Evolutionary conservation across 2,797 vertebrate genomes (phyloP), one percentile per base, ranked within the genome.

Genomic region (Acipenser ruthenus): DNA sequence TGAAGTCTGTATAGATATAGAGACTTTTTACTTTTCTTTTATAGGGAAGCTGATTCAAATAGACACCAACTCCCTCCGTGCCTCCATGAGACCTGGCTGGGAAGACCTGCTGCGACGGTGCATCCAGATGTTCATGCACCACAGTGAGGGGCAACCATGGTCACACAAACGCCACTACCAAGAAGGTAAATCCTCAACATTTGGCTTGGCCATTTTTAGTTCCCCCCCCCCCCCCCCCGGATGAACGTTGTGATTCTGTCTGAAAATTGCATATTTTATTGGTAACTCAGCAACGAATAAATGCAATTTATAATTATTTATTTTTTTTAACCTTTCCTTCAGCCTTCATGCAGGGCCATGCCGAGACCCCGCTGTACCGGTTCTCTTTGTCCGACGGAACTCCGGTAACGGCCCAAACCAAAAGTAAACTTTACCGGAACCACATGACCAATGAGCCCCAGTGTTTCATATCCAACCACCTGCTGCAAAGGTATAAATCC

Each of bases 41-140:
- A 62, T 75, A 99, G 97, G 97, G 73, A 99, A 99, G 70, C 91
- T 99, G 69, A 93, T 99, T 71, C 95, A 95, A 81, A 97, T 99
- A 11, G 96, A 98, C 74, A 94, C 95, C 68, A 91, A 88, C 77
- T 89, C 95, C 12, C 82, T 98, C 68, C 88, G 94, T 68, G 93
- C 93, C 65, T 95, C 95, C 2, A 99, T 99, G 96, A 93, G 94
- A 67, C 94, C 96, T 6, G 95, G 97, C 65, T 97, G 94, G 85
- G 96, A 99, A 83, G 95, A 99, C 78, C 88, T 88, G 65, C 94
- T 99, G 71, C 90, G 95, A 65, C 92, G 96, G 13, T 99, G 97
- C 80, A 94, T 99, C 83, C 96, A 99, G 83, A 93, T 95, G 83
- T 99, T 99, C 78, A 88, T 98, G 23, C 81, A 95, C 78, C 90